Percentiles rank a stretch among this genome's conserved stretches.
These are phyloP conservation scores for Arenaria interpres DNA, from an alignment of 2,113 vertebrate genomes.

Conservation along the genomic window DNA sequence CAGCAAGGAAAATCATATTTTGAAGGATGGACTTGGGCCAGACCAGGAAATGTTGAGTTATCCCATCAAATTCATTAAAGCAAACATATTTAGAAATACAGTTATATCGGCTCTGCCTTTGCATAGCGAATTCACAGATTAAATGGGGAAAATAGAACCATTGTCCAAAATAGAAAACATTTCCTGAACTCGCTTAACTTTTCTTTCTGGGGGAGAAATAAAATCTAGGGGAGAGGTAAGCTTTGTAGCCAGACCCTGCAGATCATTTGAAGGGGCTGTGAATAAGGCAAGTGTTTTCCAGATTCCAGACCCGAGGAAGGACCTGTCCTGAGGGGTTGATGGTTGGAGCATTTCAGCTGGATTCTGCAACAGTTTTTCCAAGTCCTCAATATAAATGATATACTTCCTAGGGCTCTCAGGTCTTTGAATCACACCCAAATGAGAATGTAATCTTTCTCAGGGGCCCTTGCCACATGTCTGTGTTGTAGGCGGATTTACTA, in stretches of 20 bases:
- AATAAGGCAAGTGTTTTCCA: conserved; percentile 32
- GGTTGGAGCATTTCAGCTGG: neutral
- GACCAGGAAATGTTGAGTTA: conserved; percentile 42
- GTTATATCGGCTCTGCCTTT: neutral
- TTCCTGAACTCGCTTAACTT: conserved; percentile 11
- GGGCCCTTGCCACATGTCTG: neutral
- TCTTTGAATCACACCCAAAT: neutral
- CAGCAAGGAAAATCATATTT: neutral
- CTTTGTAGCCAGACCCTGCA: conserved; percentile 36
- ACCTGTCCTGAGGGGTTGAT: conserved; percentile 1
- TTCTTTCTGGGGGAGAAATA: conserved; percentile 30
- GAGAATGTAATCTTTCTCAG: neutral
- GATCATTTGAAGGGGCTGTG: conserved; percentile 21
- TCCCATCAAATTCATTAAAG: conserved; percentile 31
- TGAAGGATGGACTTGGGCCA: conserved; percentile 36
- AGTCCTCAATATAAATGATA: neutral
- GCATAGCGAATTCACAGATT: neutral
- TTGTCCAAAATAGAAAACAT: neutral
- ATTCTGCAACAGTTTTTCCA: neutral
- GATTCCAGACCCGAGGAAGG: neutral
- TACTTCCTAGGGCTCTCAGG: neutral
- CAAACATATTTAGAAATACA: conserved; percentile 19
- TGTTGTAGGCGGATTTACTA: neutral
- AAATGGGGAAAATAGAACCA: neutral
- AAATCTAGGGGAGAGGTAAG: neutral